Base-by-base conservation (phyloP, 2,888 invertebrate genomes). In the Agelastica alni region DNA sequence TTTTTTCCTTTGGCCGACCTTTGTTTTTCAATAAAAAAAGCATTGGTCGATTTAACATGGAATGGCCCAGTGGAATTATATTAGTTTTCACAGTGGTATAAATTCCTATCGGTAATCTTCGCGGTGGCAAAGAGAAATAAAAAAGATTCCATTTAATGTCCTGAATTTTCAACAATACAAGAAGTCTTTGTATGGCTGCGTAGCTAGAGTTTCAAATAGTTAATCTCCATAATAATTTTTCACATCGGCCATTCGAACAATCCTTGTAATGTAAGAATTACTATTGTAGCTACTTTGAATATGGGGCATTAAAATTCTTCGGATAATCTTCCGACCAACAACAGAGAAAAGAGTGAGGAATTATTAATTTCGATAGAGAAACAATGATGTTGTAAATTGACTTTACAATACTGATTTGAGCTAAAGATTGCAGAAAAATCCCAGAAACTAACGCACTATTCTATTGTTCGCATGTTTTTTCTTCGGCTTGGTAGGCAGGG, bases 401-500 rank as follows among this genome's bases (percentile, higher is more conserved):
- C 44, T 56, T 57, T 53, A 62, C 62, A 62, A 60, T 62, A 60
- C 60, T 58, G 62, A 62, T 62, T 62, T 59, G 57, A 59, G 53
- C 49, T 46, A 48, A 53, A 60, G 62, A 62, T 62, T 62, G 58
- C 51, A 52, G 58, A 60, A 59, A 62, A 62, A 62, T 55, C 43
- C 51, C 52, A 37, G 55, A 61, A 57, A 61, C 58, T 56, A 58
- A 59, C 58, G 48, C 59, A 60, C 59, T 58, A 56, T 57, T 54
- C 60, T 56, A 62, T 62, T 62, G 62, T 62, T 59, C 55, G 37
- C n/a, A 20, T 13, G 26, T 28, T 53, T 56, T 56, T 53, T 32
- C 31, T 56, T 44, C 42, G 17, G 28, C 30, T 14, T 17, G 47
- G 39, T 51, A 53, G 58, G 60, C 54, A 54, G 53, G 58, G 43